phyloP scores from a whole-genome alignment of 2,797 vertebrate genomes.

The Craterocephalus amniculus region DNA sequence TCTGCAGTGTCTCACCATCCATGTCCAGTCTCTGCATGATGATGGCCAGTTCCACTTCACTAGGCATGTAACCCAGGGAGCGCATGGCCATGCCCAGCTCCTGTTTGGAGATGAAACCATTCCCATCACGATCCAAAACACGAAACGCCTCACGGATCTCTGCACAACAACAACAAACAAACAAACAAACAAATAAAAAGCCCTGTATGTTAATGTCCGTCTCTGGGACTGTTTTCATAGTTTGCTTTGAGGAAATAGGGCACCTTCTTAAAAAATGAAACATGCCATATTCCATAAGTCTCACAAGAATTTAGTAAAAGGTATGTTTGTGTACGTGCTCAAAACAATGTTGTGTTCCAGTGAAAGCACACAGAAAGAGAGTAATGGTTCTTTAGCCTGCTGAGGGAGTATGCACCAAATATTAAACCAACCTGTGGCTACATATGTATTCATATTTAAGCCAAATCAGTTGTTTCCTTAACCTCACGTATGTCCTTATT shows the following conservation, averaged over 20 bases:
- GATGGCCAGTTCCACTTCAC: slow-evolving; percentile 94
- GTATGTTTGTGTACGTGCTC: background rate
- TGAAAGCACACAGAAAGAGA: background rate
- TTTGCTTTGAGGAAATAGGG: background rate
- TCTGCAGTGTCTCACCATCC: slow-evolving; percentile 86
- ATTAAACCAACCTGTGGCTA: background rate
- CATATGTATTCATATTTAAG: background rate
- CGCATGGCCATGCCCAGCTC: slow-evolving; percentile 97
- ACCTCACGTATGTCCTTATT: background rate
- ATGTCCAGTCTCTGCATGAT: slow-evolving; percentile 97
- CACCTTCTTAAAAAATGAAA: background rate
- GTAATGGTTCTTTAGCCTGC: background rate
- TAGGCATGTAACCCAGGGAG: slow-evolving; percentile 95
- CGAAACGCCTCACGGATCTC: slow-evolving; percentile 94
- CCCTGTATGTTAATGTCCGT: background rate
- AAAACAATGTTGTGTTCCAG: too few species aligned
- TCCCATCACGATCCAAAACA: slow-evolving; percentile 92
- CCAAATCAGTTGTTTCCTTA: background rate
- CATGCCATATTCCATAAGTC: background rate
- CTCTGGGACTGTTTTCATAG: background rate
- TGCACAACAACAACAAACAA: slow-evolving; percentile 67
- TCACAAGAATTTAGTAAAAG: background rate
- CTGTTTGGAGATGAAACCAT: slow-evolving; percentile 96
- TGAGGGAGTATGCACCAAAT: background rate
- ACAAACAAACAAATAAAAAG: too few species aligned